These are phyloP conservation scores for Pangasius mekongensis DNA, from an alignment of 2,797 vertebrate genomes.

Conservation along the genomic window DNA sequence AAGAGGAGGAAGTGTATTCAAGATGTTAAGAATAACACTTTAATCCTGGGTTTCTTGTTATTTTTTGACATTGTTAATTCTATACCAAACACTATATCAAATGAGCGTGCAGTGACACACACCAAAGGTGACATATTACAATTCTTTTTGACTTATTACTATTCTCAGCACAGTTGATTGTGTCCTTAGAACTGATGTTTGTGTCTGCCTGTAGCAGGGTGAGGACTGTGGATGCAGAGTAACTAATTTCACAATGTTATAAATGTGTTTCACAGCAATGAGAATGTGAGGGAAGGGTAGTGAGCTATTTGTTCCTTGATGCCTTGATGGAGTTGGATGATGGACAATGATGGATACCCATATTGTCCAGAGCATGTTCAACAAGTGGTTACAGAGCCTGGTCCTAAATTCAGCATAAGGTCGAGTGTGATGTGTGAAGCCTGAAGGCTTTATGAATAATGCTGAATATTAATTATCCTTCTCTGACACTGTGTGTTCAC, in stretches of 20 bases:
- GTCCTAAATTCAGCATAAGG: neutral
- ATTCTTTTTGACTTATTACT: neutral
- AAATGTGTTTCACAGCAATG: neutral
- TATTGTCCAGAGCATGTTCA: neutral
- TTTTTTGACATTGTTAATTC: neutral
- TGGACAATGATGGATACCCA: neutral
- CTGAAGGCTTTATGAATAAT: neutral
- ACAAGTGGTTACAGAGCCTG: neutral
- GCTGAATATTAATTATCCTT: slow-evolving; percentile 22
- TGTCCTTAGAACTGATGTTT: neutral
- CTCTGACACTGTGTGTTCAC: slow-evolving; percentile 11
- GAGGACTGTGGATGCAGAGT: neutral
- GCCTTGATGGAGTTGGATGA: neutral
- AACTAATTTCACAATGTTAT: neutral
- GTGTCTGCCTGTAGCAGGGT: no score
- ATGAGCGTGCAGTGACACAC: neutral
- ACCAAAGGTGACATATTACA: neutral
- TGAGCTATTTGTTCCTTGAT: neutral
- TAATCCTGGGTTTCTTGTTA: neutral
- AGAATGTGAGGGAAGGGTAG: neutral
- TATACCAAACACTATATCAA: neutral
- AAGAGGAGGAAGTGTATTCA: neutral
- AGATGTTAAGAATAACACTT: neutral
- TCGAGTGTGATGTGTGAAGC: neutral
- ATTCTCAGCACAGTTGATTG: neutral